A percentile compares a stretch with the other conserved stretches of the same genome.
Conservation (phyloP, 2,113 vertebrate genomes). For the Tympanuchus pallidicinctus region DNA sequence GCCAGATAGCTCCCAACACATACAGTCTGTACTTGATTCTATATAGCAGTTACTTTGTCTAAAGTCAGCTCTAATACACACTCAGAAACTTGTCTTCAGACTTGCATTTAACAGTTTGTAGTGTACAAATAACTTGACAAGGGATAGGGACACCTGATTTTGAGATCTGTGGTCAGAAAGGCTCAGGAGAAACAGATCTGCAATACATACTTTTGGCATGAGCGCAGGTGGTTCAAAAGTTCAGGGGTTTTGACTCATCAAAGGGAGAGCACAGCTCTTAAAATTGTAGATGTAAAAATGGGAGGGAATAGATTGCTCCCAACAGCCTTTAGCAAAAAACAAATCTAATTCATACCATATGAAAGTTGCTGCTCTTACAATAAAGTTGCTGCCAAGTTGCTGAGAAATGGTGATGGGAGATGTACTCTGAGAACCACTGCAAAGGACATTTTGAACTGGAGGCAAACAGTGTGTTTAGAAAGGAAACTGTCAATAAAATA, state of each 20-base stretch:
- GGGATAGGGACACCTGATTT: neutral
- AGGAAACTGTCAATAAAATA: neutral
- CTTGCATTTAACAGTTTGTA: neutral
- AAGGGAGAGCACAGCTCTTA: neutral
- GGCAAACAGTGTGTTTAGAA: neutral
- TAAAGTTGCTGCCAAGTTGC: neutral
- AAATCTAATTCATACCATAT: constrained; percentile 43
- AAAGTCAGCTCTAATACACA: neutral
- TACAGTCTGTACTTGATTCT: neutral
- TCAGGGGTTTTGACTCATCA: neutral
- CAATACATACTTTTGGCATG: fast-evolving
- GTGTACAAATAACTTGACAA: neutral
- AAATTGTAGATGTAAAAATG: fast-evolving
- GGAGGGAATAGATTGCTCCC: neutral
- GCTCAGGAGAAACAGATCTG: neutral
- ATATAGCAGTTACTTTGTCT: neutral
- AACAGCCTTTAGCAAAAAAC: constrained; percentile 6
- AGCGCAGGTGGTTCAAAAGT: neutral
- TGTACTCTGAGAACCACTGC: constrained; percentile 18
- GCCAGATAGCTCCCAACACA: neutral
- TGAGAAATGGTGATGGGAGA: constrained; percentile 45
- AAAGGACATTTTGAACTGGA: constrained; percentile 19
- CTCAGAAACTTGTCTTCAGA: neutral
- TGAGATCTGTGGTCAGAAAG: neutral
- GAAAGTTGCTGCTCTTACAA: constrained; percentile 21